Base-by-base conservation (phyloP, 2,113 vertebrate genomes). In the Stomatorhinus ivindoensis region DNA sequence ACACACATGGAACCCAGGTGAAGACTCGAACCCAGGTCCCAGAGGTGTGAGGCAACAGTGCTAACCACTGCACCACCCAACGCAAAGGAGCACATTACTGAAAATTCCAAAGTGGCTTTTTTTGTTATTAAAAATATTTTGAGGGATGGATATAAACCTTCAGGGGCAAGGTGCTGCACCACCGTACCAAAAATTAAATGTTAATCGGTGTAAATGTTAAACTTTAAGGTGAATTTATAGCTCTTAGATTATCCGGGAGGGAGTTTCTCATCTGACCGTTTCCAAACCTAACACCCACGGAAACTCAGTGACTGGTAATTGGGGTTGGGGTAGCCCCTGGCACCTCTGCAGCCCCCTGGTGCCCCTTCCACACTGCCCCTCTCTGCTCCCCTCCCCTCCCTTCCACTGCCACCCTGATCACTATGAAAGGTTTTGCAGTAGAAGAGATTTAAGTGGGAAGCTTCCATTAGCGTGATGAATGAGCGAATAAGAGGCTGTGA, bases 381-480 rank as follows among this genome's bases (percentile, higher is more conserved):
- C n/a, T n/a, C n/a, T n/a, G n/a, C n/a, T n/a, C 61, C 61, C 61
- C 61, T 19, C 51, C 1, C 48, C 10, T 13, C 15, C 15, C 15
- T 4, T 19, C 24, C 24, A 91, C 47, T 0, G 61, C 92, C 91
- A 89, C 90, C 87, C 3, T 47, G 58, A 48, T 86, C 35, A 51
- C 69, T 48, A 85, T 73, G 65, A 55, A 46, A 88, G 91, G 90
- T 85, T 89, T 87, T 88, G 21, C 61, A 17, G 89, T 76, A 92
- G 87, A 82, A 46, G 48, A 53, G 6, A 87, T 89, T 89, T 90
- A 65, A 90, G 90, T 89, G 88, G 87, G 91, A 91, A 91, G 91
- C 92, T 94, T 91, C 92, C 92, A 93, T 95, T 94, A 94, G 92
- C 88, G 90, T 95, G 94, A 96, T 95, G 91, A 94, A 95, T 94